Evolutionary conservation across 2,888 invertebrate genomes (phyloP).

Genomic region (Megastigmus dorsalis): DNA sequence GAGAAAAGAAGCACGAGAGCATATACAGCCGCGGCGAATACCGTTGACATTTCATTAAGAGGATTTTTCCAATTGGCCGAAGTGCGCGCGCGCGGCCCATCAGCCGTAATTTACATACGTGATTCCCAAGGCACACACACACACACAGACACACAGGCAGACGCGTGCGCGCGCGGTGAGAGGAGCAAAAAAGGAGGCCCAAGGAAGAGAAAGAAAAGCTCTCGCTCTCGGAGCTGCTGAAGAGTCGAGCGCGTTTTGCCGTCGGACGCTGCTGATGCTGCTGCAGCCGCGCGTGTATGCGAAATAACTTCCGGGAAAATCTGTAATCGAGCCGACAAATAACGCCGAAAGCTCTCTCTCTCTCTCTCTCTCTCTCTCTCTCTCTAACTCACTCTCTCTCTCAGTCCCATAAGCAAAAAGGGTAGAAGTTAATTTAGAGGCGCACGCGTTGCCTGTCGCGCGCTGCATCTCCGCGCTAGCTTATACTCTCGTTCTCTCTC

Average conservation of each 20-base stretch:
- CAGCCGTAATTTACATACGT: constrained; percentile 3
- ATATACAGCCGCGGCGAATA: neutral
- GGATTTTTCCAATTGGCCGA: constrained; percentile 4
- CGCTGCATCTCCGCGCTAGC: neutral
- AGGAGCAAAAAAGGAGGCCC: too few relatives aligned
- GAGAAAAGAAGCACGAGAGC: too few relatives aligned
- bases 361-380: neutral
- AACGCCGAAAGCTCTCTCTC: constrained; percentile 11
- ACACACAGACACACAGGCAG: too few relatives aligned
- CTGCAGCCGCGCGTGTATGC: too few relatives aligned
- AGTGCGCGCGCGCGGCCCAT: neutral
- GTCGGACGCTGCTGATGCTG: constrained; percentile 13
- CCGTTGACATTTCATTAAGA: constrained; percentile 34
- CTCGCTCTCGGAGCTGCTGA: too few relatives aligned
- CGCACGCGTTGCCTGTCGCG: constrained; percentile 38
- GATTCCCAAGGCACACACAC: too few relatives aligned
- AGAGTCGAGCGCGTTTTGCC: neutral
- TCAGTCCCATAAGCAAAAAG: too few relatives aligned
- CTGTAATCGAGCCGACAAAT: constrained; percentile 28
- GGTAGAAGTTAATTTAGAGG: constrained; percentile 39
- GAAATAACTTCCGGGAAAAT: constrained; percentile 49
- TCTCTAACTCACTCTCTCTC: neutral
- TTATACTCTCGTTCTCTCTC: too few relatives aligned
- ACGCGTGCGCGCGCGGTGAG: neutral
- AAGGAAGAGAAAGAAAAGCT: too few relatives aligned